Base-by-base conservation (phyloP, 2,888 invertebrate genomes). In the Argynnis bischoffii region DNA sequence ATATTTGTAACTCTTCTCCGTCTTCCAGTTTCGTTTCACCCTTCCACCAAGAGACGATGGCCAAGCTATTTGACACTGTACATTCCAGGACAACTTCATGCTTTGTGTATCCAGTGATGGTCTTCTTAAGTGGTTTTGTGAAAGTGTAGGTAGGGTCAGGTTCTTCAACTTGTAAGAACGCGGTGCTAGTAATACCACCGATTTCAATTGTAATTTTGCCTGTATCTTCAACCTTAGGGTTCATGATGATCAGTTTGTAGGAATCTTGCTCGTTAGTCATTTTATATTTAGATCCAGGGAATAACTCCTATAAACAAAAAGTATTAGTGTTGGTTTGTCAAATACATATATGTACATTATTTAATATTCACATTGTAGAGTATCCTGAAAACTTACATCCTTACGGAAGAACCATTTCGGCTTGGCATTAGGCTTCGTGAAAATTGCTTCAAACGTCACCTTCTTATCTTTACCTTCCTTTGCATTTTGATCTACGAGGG, bases 151-250 rank as follows among this genome's bases (percentile, higher is more conserved):
- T 95, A 48, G 99, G 98, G 89, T 99, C 99, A 69, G 99, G 97
- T 89, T 98, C 99, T 82, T 99, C 99, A 26, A 99, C 99, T 89
- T 97, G 98, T 66, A 99, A 95, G 93, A 98, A 97, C 56, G 96
- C 99, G 21, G 97, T 96, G 77, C 97, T 97, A 64, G 95, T 95
- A 60, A 97, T 94, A 64, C 98, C 98, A 79, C 97, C 96, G 78
- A 99, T 98, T 93, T 99, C 98, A 79, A 99, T 96, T 0, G 97
- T 97, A 84, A 99, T 99, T 93, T 98, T 98, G 78, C 99, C 99
- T 76, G 97, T 97, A 86, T 99, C 99, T 78, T 99, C 99, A 50
- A 97, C 97, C 91, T 97, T 98, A 0, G 99, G 99, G 79, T 95
- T 95, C 85, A 94, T 94, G 79, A 99, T 98, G 75, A 97, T 96